Conservation (phyloP, 1,140 invertebrate species). For the Argopecten irradians region DNA sequence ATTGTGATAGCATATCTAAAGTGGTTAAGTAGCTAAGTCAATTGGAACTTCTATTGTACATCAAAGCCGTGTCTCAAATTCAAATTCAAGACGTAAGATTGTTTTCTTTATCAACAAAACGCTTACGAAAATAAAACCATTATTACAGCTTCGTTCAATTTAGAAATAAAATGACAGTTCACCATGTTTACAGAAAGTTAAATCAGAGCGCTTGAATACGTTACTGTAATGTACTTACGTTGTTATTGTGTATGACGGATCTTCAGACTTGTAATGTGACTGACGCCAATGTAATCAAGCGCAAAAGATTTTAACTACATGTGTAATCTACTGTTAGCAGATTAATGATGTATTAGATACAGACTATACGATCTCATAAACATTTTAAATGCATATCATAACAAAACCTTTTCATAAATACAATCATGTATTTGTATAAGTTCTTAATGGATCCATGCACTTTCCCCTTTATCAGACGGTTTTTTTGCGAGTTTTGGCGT, state of each 20-base stretch:
- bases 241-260: neutral
- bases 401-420: too few relatives aligned
- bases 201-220: neutral
- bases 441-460: too few relatives aligned
- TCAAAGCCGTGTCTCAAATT: neutral
- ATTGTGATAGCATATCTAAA: neutral
- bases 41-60: neutral
- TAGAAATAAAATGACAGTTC: neutral
- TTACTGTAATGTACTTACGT: neutral
- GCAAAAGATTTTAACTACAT: neutral
- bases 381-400: too few relatives aligned
- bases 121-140: neutral
- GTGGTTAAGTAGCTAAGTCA: neutral
- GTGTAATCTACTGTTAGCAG: neutral
- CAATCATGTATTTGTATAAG: too few relatives aligned
- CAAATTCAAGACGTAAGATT: neutral
- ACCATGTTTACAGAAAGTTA: neutral
- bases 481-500: too few relatives aligned
- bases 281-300: neutral
- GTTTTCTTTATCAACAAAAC: neutral
- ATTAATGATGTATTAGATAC: neutral
- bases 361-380: too few relatives aligned
- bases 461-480: too few relatives aligned
- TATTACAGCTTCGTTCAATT: neutral
- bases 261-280: neutral